Base-by-base conservation (phyloP, 1,140 invertebrate species). In the Euura lappo region DNA sequence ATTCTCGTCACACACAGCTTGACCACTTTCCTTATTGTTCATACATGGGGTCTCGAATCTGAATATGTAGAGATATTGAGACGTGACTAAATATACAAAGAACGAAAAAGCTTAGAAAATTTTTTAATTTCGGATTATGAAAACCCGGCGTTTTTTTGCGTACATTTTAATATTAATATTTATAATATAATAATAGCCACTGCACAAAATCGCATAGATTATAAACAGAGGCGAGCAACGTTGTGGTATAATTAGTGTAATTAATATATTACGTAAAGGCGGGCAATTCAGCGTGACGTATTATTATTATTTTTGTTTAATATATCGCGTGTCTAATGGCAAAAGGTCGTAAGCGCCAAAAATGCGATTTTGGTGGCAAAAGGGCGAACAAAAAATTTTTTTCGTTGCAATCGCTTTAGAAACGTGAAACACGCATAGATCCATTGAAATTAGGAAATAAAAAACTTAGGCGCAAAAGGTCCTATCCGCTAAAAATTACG, bases 231-330 rank as follows among this genome's bases (percentile, higher is more conserved):
- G 28, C 28, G 28, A 28, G 28, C 28, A 28, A 28, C 13, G 13
- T 60, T 60, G 13, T 60, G 13, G 13, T 60, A 60, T 60, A 60
- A 66, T 8, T 69, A 68, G 69, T 78, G 67, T 66, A 71, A 73
- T 72, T 11, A 71, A 66, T 73, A 71, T 77, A 77, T 74, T 76
- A 68, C 45, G 42, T 46, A 75, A 77, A 69, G 71, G 70, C 75
- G 74, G 45, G 72, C 44, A n/a, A 60, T 28, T 60, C 51, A 60
- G 51, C 51, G 51, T 60, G 51, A 11, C 13, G 13, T n/a, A 60
- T 60, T 60, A 60, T 60, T 28, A 28, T 28, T 28, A 28, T 28
- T 28, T 28, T 28, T 28, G 28, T 28, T 28, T 28, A 1, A 28
- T n/a, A n/a, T n/a, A n/a, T n/a, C n/a, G n/a, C n/a, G n/a, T n/a